These are phyloP conservation scores for Lasioglossum zephyrum DNA, from an alignment of 2,888 invertebrate species.

Conservation along the genomic window DNA sequence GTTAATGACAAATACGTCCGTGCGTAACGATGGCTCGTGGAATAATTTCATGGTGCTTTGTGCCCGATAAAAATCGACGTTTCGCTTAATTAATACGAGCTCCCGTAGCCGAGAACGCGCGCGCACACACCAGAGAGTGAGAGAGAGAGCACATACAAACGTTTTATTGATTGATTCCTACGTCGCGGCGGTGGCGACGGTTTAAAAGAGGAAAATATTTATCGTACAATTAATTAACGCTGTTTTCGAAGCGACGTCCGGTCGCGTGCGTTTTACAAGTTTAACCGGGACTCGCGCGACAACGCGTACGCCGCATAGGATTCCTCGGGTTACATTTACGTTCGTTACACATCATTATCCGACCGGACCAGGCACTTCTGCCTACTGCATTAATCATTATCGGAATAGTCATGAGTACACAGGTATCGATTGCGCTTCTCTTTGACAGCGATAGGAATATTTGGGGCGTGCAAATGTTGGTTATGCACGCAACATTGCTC, in stretches of 20 bases:
- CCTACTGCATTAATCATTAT: slow-evolving; percentile 65
- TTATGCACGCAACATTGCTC: slow-evolving; percentile 68
- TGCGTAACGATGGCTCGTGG: slow-evolving; percentile 14
- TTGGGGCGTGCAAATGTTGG: slow-evolving; percentile 69
- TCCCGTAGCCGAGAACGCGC: background rate
- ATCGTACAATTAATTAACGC: slow-evolving; percentile 46
- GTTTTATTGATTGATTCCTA: slow-evolving; percentile 28
- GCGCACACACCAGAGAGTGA: background rate
- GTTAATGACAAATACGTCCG: slow-evolving; percentile 33
- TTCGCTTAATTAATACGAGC: slow-evolving; percentile 40
- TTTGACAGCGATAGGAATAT: slow-evolving; percentile 57
- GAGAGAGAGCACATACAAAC: slow-evolving; percentile 11
- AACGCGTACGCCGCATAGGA: slow-evolving; percentile 13
- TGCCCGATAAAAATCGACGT: slow-evolving; percentile 18
- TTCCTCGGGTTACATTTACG: slow-evolving; percentile 35
- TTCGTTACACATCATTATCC: slow-evolving; percentile 54
- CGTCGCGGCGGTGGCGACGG: background rate
- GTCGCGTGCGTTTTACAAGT: slow-evolving; percentile 25
- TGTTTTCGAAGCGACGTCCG: background rate
- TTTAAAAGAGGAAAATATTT: slow-evolving; percentile 38
- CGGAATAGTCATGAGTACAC: slow-evolving; percentile 29
- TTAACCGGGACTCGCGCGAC: slow-evolving; percentile 19
- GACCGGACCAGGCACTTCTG: slow-evolving; percentile 50
- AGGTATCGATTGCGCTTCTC: slow-evolving; percentile 57
- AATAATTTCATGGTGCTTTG: slow-evolving; percentile 12